These are phyloP conservation scores for Pterocles orientalis DNA, from an alignment of 2,113 vertebrate genomes.

Conservation along the genomic window DNA sequence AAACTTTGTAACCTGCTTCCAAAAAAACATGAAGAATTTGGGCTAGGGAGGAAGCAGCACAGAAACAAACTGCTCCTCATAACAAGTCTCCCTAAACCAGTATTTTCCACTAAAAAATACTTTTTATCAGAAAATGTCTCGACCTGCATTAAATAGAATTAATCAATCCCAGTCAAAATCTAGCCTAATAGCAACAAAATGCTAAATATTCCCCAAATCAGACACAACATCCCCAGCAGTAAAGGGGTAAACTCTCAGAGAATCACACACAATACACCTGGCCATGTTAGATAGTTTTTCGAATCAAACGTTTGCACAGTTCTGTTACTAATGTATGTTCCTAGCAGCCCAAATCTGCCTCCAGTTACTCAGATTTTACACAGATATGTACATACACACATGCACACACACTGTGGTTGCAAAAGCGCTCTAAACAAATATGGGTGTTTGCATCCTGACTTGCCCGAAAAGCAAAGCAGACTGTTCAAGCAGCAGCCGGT, in stretches of 20 bases:
- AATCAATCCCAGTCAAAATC: background rate
- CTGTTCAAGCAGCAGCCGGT: conserved; percentile 54
- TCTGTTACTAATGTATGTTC: background rate
- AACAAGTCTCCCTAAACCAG: background rate
- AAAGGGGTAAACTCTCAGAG: background rate
- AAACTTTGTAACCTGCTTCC: background rate
- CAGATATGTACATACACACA: background rate
- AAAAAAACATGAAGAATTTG: background rate
- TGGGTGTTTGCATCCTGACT: conserved; percentile 60
- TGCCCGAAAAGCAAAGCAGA: conserved; percentile 68
- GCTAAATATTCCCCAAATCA: background rate
- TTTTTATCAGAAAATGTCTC: background rate
- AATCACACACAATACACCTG: fast-evolving
- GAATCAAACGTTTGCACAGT: fast-evolving
- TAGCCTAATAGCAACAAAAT: background rate
- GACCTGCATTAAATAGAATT: background rate
- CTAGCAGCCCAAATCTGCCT: no score
- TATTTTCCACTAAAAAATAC: background rate
- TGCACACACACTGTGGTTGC: background rate
- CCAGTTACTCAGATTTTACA: background rate
- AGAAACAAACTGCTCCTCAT: background rate
- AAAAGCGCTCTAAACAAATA: conserved; percentile 45
- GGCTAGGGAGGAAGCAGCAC: background rate
- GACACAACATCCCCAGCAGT: fast-evolving
- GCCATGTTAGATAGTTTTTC: background rate